Conservation (phyloP, 2,113 vertebrate genomes). For the Rynchops niger region DNA sequence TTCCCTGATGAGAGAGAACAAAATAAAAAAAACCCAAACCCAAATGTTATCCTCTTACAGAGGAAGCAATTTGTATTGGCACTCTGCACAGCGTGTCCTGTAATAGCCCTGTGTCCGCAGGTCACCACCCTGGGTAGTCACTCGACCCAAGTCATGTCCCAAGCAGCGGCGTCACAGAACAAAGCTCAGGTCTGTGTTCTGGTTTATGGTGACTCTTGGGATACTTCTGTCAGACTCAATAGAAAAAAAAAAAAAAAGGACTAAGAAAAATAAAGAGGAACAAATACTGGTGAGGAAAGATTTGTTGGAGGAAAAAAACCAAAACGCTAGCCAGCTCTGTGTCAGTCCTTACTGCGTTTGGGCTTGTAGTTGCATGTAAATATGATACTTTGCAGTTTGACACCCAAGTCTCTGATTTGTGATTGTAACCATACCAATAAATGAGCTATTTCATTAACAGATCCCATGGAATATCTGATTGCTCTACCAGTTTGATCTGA, state of each 20-base stretch:
- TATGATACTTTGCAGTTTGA: neutral
- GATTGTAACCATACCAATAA: neutral
- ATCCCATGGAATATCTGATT: neutral
- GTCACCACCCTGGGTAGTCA: neutral
- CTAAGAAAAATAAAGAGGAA: neutral
- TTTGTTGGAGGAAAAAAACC: neutral
- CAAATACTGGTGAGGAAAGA: neutral
- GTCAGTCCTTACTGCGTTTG: neutral
- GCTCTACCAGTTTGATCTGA: neutral
- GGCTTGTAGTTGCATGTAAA: neutral
- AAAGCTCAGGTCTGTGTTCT: neutral
- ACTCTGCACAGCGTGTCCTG: neutral
- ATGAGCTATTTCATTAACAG: neutral
- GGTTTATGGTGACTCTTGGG: neutral
- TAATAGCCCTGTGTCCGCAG: neutral
- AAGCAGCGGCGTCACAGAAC: neutral
- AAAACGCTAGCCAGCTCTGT: neutral
- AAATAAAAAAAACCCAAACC: neutral
- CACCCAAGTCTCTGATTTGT: neutral
- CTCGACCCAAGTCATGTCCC: neutral
- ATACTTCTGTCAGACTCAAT: neutral
- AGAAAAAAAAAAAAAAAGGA: neutral
- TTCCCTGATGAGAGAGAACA: constrained; percentile 1
- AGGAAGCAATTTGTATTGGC: neutral
- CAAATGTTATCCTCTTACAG: neutral